phyloP scores from a whole-genome alignment of 2,888 invertebrate species.

The Lasiommata megera region DNA sequence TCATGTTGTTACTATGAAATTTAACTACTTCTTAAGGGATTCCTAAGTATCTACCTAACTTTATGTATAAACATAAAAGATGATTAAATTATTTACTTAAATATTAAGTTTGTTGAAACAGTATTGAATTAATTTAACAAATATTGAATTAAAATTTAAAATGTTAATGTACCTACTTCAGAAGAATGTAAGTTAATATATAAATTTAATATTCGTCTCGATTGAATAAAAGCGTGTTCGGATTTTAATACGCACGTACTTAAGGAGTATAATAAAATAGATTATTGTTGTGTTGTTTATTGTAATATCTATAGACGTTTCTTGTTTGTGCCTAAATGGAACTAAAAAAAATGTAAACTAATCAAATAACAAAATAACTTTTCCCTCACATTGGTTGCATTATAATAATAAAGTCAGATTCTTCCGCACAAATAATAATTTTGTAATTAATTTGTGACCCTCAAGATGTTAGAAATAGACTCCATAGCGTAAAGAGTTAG shows the following conservation, averaged over 20 bases:
- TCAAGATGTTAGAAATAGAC: slow-evolving; percentile 33
- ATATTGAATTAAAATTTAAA: neutral
- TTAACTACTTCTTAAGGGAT: neutral
- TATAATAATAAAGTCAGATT: slow-evolving; percentile 4
- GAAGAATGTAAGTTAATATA: neutral
- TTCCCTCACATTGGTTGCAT: neutral
- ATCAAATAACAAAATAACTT: neutral
- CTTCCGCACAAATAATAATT: slow-evolving; percentile 34
- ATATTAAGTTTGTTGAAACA: slow-evolving; percentile 9
- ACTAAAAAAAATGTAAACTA: neutral
- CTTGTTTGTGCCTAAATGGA: neutral
- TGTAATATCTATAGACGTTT: neutral
- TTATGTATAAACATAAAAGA: neutral
- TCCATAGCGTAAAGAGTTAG: slow-evolving; percentile 64
- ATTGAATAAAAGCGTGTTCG: neutral
- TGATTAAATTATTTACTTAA: slow-evolving; percentile 6
- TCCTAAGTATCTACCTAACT: neutral
- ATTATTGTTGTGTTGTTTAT: neutral
- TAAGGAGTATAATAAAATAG: neutral
- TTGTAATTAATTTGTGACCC: slow-evolving; percentile 20
- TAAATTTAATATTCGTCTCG: neutral
- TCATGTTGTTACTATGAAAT: neutral
- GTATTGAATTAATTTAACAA: slow-evolving; percentile 4
- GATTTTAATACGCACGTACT: neutral
- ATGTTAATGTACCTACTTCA: neutral